These are phyloP conservation scores for Hydrocynus forskahlii DNA, from an alignment of 2,797 vertebrate genomes.

Conservation along the genomic window DNA sequence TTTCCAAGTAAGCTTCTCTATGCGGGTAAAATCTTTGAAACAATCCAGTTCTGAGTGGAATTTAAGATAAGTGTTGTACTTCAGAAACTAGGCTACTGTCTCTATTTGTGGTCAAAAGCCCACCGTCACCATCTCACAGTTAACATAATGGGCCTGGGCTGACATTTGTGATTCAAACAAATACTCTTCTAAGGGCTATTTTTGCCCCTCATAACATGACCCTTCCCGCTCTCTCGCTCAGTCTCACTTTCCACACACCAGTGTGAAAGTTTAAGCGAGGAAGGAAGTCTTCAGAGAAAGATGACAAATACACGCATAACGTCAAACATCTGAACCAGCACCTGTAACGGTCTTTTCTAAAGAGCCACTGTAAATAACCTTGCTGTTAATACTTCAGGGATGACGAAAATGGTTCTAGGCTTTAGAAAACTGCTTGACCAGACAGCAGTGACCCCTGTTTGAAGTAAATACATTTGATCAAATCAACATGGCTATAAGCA, in stretches of 20 bases:
- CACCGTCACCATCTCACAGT: not conserved
- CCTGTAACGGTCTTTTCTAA: too few relatives aligned
- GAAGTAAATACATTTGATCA: not conserved
- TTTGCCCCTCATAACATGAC: not conserved
- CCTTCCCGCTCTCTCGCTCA: not conserved
- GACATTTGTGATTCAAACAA: not conserved
- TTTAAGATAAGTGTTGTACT: not conserved
- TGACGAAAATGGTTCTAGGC: too few relatives aligned
- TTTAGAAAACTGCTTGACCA: not conserved
- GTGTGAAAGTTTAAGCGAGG: not conserved
- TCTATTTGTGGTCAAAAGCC: too few relatives aligned
- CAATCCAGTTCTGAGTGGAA: constrained; percentile 2
- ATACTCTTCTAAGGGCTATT: not conserved
- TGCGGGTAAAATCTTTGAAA: not conserved
- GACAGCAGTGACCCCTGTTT: too few relatives aligned
- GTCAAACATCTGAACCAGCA: too few relatives aligned
- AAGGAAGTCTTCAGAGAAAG: too few relatives aligned
- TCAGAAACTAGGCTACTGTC: not conserved
- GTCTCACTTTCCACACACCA: not conserved
- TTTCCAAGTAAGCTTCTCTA: constrained; percentile 1
- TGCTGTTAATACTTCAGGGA: too few relatives aligned
- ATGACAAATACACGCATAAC: too few relatives aligned
- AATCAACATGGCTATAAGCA: too few relatives aligned
- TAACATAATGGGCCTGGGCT: not conserved
- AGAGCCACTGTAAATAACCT: too few relatives aligned